A percentile compares a stretch with the other conserved stretches of the same genome.
phyloP scores from a whole-genome alignment of 2,797 vertebrate species.

The Myotis myotis region DNA sequence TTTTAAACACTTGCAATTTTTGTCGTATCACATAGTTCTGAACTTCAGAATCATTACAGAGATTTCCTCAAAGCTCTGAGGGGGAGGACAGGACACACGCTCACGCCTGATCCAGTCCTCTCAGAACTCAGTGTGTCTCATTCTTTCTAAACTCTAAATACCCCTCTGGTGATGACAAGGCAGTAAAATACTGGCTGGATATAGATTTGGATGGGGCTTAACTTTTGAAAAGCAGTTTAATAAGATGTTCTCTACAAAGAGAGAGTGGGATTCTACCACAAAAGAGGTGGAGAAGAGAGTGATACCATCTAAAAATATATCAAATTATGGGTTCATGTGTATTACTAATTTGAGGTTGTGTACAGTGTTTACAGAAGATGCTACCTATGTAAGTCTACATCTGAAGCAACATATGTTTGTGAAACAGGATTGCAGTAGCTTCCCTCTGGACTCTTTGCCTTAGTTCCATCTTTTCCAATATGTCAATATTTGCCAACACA shows the following conservation, averaged over 20 bases:
- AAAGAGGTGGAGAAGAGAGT: neutral
- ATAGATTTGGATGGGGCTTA: neutral
- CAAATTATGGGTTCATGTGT: neutral
- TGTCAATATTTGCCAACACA: neutral
- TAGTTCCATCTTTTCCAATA: neutral
- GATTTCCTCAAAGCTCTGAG: neutral
- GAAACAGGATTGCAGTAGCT: neutral
- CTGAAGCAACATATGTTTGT: neutral
- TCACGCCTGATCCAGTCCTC: neutral
- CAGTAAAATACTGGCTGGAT: neutral
- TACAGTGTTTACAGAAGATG: neutral
- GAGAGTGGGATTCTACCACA: neutral
- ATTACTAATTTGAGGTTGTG: slow-evolving; percentile 36
- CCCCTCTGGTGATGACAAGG: neutral
- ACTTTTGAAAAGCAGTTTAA: slow-evolving; percentile 57
- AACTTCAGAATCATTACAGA: neutral
- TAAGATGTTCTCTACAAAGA: slow-evolving; percentile 30
- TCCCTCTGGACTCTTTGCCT: neutral
- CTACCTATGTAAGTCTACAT: neutral
- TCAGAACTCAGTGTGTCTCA: neutral
- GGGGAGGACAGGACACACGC: neutral
- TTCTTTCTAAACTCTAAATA: neutral
- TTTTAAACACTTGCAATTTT: neutral
- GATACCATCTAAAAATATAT: slow-evolving; percentile 46
- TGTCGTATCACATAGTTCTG: neutral